A percentile compares a stretch with the other conserved stretches of the same genome.
These are phyloP conservation scores for Trissonchulus latispiculum DNA, from an alignment of 2,888 invertebrate species.

Conservation along the genomic window DNA sequence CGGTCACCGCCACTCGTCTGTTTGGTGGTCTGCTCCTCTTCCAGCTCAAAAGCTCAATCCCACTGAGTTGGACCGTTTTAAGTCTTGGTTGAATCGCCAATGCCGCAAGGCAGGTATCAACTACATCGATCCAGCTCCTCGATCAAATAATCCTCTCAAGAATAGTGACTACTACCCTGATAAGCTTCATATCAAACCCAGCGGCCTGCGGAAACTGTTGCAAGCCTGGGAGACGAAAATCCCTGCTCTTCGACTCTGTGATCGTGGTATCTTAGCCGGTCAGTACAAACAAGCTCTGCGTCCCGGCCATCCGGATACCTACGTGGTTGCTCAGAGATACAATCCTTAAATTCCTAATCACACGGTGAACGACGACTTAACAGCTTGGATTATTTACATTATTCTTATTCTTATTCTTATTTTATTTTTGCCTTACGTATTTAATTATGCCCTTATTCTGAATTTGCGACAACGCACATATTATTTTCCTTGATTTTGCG, in stretches of 20 bases:
- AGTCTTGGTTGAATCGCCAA: background rate
- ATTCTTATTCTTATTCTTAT: too few species aligned
- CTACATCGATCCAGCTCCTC: background rate
- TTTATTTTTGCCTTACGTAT: too few species aligned
- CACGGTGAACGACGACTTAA: too few species aligned
- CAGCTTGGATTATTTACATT: too few species aligned
- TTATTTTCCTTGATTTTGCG: too few species aligned
- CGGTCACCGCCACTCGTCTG: background rate
- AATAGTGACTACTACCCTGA: background rate
- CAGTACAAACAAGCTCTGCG: background rate
- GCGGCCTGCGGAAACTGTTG: background rate
- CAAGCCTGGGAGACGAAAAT: background rate
- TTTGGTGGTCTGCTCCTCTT: background rate
- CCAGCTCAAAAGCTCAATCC: background rate
- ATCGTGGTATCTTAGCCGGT: background rate
- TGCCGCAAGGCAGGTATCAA: background rate
- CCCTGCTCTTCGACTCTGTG: background rate
- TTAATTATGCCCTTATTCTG: too few species aligned
- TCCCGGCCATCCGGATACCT: too few species aligned
- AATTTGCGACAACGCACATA: too few species aligned
- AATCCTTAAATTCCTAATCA: too few species aligned
- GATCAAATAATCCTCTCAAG: background rate
- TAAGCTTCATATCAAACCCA: background rate
- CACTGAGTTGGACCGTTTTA: background rate
- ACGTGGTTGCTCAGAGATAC: too few species aligned